Base-by-base conservation (phyloP, 2,113 vertebrate genomes). In the Lipophrys pholis region DNA sequence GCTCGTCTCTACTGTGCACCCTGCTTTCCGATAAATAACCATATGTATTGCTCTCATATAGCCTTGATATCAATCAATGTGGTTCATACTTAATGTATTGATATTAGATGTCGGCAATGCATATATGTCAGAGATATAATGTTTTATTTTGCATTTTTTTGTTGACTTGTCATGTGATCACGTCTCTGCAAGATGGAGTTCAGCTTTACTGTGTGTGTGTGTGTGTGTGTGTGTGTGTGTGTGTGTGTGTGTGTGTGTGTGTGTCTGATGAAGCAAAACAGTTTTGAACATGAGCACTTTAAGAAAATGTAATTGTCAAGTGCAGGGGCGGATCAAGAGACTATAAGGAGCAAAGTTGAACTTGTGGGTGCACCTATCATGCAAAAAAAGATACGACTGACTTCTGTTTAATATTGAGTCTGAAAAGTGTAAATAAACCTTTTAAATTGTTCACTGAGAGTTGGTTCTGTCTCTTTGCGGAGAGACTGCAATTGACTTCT, bases 151-250 rank as follows among this genome's bases (percentile, higher is more conserved):
- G 16, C 10, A 2, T 21, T 65, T 54, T 72, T 51, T 59, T 41
- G 48, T 78, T 65, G 63, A n/a, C 58, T 43, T 66, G 46, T 70
- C 21, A 40, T 50, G 68, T 60, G 76, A 63, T 73, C 55, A 49
- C 14, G 36, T 46, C 15, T n/a, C n/a, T n/a, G n/a, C n/a, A n/a
- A n/a, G n/a, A n/a, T n/a, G n/a, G n/a, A 14, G 38, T 62, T 57
- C 11, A 63, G 39, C 52, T 17, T 14, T 10, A 35, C n/a, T 59
- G 53, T 55, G 35, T 30, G 60, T 30, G 41, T 60, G 30, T 43
- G 66, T 58, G 66, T 60, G 46, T 15, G 6, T 41, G 36, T 62
- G 41, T 36, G 17, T 71, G 45, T 48, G 21, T 30, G 21, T 30
- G 21, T 30, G 21, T 30, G 21, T 30, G 21, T 30, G 21, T 30